phyloP scores from a whole-genome alignment of 2,113 vertebrate species.

The Scomber scombrus region DNA sequence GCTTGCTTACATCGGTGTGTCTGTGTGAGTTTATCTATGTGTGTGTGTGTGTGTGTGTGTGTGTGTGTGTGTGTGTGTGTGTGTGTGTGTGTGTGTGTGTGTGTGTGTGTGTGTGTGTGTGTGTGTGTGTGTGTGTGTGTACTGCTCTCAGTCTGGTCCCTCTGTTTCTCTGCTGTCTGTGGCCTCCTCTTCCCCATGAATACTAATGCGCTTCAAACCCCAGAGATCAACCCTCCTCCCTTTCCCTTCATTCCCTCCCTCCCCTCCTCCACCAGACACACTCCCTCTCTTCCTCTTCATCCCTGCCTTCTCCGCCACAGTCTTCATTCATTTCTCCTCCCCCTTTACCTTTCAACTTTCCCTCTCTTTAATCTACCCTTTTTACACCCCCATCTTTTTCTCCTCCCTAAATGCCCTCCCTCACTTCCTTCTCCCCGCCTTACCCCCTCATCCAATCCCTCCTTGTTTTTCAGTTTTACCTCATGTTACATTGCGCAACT shows the following conservation, averaged over 20 bases:
- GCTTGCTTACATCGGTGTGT: constrained; percentile 19
- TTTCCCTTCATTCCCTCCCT: constrained; percentile 31
- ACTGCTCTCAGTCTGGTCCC: constrained; percentile 80
- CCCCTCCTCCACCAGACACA: constrained; percentile 43
- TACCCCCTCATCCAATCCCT: constrained; percentile 50
- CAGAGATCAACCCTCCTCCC: constrained; percentile 82
- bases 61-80: constrained; percentile 34
- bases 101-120: constrained; percentile 28
- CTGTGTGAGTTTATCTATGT: constrained; percentile 36
- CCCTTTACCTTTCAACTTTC: constrained; percentile 79
- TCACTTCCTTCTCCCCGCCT: constrained; percentile 49
- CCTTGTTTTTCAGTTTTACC: constrained; percentile 38
- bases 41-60: constrained; percentile 37
- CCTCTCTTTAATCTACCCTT: constrained; percentile 71
- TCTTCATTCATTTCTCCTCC: constrained; percentile 73
- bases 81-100: constrained; percentile 24
- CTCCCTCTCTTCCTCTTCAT: constrained; percentile 53
- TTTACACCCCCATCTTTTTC: constrained; percentile 65
- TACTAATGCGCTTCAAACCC: constrained; percentile 86
- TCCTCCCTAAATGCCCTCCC: constrained; percentile 61
- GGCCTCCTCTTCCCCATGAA: constrained; percentile 86
- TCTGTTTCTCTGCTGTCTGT: constrained; percentile 84
- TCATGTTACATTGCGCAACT: constrained; percentile 38
- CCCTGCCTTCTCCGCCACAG: constrained; percentile 66
- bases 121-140: constrained; percentile 61